A percentile compares a stretch with the other conserved stretches of the same genome.
These are phyloP conservation scores for Daboia siamensis DNA, from an alignment of 2,113 vertebrate genomes.

Conservation along the genomic window DNA sequence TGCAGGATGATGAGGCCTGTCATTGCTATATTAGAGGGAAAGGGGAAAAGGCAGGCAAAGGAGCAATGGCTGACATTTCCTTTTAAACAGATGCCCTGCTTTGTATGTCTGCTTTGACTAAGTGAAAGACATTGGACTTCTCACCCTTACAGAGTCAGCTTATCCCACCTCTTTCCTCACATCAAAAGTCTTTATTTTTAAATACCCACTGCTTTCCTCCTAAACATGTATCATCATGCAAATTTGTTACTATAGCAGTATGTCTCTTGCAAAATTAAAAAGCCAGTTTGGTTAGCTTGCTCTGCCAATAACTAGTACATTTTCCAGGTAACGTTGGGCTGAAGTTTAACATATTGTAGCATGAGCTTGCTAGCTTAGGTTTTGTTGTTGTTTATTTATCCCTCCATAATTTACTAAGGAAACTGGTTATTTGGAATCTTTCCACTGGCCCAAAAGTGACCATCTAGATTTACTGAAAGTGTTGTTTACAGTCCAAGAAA, in stretches of 20 bases:
- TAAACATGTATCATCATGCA: background rate
- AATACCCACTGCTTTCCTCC: background rate
- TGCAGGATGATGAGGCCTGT: background rate
- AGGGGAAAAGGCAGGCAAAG: background rate
- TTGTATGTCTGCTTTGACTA: background rate
- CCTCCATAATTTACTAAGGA: background rate
- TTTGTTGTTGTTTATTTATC: background rate
- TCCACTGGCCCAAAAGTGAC: background rate
- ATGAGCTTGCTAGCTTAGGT: background rate
- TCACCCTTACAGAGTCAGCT: background rate
- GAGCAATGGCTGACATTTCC: background rate
- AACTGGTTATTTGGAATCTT: background rate
- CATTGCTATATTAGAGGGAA: background rate
- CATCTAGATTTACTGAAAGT: background rate
- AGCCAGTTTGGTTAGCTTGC: background rate
- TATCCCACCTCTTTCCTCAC: background rate
- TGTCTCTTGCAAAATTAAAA: conserved; percentile 12
- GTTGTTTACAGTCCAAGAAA: conserved; percentile 2
- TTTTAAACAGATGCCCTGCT: background rate
- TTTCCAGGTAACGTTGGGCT: conserved; percentile 25
- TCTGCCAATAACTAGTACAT: conserved; percentile 30
- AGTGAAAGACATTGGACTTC: background rate
- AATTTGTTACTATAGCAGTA: background rate
- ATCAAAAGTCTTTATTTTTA: background rate
- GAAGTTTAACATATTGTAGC: conserved; percentile 12